Conservation (phyloP, 2,113 vertebrate genomes). For the Zingel zingel region DNA sequence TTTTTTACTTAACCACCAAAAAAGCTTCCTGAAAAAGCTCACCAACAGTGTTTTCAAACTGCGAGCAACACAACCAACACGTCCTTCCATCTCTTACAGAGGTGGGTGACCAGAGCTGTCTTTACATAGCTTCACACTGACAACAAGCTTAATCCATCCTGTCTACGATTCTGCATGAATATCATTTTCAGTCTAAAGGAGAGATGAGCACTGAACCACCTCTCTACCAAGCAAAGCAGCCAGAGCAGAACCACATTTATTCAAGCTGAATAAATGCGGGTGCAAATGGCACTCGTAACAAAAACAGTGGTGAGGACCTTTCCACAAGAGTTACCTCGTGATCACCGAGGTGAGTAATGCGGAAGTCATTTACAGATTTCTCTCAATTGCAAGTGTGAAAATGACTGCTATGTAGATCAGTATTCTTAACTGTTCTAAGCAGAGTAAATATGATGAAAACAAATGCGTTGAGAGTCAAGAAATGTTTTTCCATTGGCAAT, state of each 20-base stretch:
- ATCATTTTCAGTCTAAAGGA: constrained; percentile 19
- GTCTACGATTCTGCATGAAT: constrained; percentile 17
- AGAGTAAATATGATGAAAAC: constrained; percentile 4
- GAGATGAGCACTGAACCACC: constrained; percentile 15
- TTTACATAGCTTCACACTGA: constrained; percentile 17
- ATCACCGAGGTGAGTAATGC: constrained; percentile 21
- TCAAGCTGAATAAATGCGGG: constrained; percentile 15
- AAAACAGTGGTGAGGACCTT: constrained; percentile 40
- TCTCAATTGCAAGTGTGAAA: constrained; percentile 24
- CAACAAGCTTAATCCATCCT: not conserved
- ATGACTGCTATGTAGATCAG: not conserved
- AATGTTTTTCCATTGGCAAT: constrained; percentile 1
- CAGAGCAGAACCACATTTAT: constrained; percentile 29
- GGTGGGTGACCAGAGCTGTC: constrained; percentile 21
- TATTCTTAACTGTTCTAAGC: not conserved
- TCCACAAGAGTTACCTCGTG: constrained; percentile 28
- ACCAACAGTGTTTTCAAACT: not conserved
- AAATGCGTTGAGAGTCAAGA: constrained; percentile 10
- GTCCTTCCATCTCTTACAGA: constrained; percentile 31
- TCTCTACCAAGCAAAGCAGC: constrained; percentile 12
- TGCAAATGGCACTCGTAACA: constrained; percentile 4
- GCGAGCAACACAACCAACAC: not conserved
- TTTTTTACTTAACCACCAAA: not conserved
- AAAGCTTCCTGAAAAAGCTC: not conserved
- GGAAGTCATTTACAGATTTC: constrained; percentile 30